Evolutionary conservation across 2,888 invertebrate genomes (phyloP).

Genomic region (Tachystola acroxantha): DNA sequence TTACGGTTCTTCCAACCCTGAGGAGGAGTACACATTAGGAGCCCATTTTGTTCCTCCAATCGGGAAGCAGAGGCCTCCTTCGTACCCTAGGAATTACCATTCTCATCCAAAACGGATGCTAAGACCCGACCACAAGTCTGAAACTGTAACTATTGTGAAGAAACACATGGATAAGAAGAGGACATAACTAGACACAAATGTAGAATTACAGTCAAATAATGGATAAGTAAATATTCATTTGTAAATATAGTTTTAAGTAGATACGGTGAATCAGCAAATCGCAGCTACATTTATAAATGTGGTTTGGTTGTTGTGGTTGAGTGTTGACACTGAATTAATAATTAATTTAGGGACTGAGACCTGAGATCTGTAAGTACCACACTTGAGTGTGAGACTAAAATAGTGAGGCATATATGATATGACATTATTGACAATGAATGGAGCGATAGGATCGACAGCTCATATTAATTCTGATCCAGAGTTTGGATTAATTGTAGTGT

Average conservation of each 20-base stretch:
- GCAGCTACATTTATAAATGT: no score
- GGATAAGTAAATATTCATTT: slow-evolving; percentile 12
- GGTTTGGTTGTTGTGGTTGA: no score
- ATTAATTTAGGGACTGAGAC: no score
- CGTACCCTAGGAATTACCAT: slow-evolving; percentile 61
- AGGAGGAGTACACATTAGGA: slow-evolving; percentile 47
- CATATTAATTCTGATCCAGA: no score
- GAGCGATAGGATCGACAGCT: no score
- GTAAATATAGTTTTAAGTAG: slow-evolving; percentile 35
- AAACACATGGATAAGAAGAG: slow-evolving; percentile 39
- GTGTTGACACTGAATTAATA: no score
- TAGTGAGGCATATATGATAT: no score
- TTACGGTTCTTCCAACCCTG: slow-evolving; percentile 35
- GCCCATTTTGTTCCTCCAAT: slow-evolving; percentile 43
- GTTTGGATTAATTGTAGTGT: no score
- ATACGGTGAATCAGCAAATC: slow-evolving; percentile 9
- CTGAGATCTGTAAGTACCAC: no score
- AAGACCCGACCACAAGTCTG: slow-evolving; percentile 41
- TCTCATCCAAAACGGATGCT: slow-evolving; percentile 60
- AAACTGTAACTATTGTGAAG: no score
- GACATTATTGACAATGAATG: no score
- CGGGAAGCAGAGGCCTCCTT: slow-evolving; percentile 43
- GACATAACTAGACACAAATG: slow-evolving; percentile 21
- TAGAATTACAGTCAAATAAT: background rate
- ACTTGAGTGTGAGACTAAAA: no score